A percentile compares a stretch with the other conserved stretches of the same genome.
Evolutionary conservation across 2,888 invertebrate genomes (phyloP).

Genomic region (Cantharis rustica): DNA sequence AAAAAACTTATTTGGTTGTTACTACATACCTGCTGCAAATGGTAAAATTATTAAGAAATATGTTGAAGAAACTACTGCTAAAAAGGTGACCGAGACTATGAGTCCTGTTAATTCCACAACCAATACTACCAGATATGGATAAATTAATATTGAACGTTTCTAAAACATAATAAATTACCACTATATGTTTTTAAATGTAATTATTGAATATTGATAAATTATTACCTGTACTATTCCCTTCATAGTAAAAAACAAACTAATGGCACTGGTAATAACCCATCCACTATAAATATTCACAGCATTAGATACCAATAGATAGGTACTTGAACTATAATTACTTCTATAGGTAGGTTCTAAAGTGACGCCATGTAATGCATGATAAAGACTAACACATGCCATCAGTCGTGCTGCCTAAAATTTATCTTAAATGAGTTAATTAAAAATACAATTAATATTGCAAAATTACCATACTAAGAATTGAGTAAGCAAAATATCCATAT

Average conservation of each 20-base stretch:
- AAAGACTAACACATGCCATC: background rate
- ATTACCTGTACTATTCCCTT: background rate
- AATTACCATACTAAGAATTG: background rate
- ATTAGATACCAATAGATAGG: background rate
- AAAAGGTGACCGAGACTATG: background rate
- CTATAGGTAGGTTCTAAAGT: background rate
- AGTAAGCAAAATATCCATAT: background rate
- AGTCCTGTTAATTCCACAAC: background rate
- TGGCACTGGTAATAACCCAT: background rate
- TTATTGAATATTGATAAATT: too few relatives aligned
- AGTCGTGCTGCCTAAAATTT: background rate
- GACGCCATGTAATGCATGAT: background rate
- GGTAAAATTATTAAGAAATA: background rate
- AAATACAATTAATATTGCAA: background rate
- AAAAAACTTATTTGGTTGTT: too few relatives aligned
- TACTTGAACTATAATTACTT: accelerated
- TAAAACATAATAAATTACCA: background rate
- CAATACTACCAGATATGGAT: conserved; percentile 5
- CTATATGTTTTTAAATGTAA: too few relatives aligned
- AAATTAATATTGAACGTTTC: conserved; percentile 9
- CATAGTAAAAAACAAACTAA: background rate
- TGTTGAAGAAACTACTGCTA: background rate
- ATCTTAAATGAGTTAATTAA: background rate
- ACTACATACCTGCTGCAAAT: background rate
- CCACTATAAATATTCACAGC: background rate